Evolutionary conservation across 2,888 invertebrate genomes (phyloP).

Genomic region (Seira musarum): DNA sequence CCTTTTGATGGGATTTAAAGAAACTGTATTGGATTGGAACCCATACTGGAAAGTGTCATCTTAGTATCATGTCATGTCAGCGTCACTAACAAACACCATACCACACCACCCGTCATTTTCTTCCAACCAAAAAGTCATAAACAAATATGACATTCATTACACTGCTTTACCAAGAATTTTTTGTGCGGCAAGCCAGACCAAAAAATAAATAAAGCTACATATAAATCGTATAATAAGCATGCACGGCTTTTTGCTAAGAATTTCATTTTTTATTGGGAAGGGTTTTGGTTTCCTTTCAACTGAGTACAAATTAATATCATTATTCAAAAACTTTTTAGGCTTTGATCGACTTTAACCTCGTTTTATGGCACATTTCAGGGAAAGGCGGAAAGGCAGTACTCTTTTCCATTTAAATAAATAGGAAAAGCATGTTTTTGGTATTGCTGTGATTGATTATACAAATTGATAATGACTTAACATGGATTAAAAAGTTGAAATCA

Average conservation of each 20-base stretch:
- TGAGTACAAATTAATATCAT: conserved; percentile 28
- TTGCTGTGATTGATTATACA: too few species aligned
- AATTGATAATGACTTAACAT: too few species aligned
- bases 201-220: too few species aligned
- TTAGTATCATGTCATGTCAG: conserved; percentile 44
- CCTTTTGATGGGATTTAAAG: too few species aligned
- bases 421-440: too few species aligned
- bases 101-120: conserved; percentile 47
- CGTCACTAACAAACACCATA: conserved; percentile 26
- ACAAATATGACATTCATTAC: conserved; percentile 57
- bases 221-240: too few species aligned
- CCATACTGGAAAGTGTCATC: conserved; percentile 53
- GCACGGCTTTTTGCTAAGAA: neutral
- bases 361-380: neutral
- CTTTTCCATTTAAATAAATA: too few species aligned
- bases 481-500: too few species aligned
- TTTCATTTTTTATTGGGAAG: neutral
- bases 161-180: conserved; percentile 33
- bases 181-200: conserved; percentile 26
- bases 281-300: neutral
- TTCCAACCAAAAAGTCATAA: conserved; percentile 46
- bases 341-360: neutral
- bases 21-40: conserved; percentile 30
- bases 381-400: neutral
- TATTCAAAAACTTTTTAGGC: conserved; percentile 11